Percentiles rank a stretch among this genome's conserved stretches.
phyloP scores from a whole-genome alignment of 2,797 vertebrate species.

The Poecilia picta region DNA sequence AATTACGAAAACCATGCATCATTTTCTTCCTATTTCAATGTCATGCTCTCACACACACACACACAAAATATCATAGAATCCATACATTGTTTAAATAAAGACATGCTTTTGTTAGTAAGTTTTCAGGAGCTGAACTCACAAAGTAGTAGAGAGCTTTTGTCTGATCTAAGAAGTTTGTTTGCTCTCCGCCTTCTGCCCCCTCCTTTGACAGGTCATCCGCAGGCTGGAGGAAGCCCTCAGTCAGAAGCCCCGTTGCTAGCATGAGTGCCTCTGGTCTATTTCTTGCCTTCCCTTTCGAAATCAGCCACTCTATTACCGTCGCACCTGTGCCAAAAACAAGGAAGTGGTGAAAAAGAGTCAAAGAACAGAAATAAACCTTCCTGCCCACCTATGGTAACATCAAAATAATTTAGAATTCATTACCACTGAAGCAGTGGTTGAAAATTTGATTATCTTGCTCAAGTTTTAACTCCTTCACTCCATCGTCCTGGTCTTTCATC shows the following conservation, averaged over 20 bases:
- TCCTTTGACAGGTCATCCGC: constrained; percentile 89
- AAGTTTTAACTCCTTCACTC: constrained; percentile 90
- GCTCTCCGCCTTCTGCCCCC: constrained; percentile 78
- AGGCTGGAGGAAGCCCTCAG: constrained; percentile 92
- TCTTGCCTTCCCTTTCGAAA: constrained; percentile 84
- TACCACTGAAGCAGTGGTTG: constrained; percentile 96
- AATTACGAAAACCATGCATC: neutral
- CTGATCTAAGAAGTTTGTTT: constrained; percentile 86
- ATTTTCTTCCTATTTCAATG: neutral
- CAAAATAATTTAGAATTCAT: neutral
- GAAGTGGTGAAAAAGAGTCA: neutral
- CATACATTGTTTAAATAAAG: neutral
- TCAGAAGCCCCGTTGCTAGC: constrained; percentile 89
- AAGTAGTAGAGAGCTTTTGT: constrained; percentile 92
- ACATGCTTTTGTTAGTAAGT: neutral
- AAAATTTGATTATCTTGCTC: constrained; percentile 92
- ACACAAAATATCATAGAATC: neutral
- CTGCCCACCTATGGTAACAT: neutral
- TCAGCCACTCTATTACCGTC: constrained; percentile 91
- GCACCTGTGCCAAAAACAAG: constrained; percentile 76
- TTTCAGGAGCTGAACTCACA: constrained; percentile 78
- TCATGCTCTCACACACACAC: neutral
- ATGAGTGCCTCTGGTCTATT: constrained; percentile 90
- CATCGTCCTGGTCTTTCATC: constrained; percentile 91
- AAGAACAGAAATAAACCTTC: neutral